Evolutionary conservation across 2,888 invertebrate genomes (phyloP).

Genomic region (Diogma glabrata): DNA sequence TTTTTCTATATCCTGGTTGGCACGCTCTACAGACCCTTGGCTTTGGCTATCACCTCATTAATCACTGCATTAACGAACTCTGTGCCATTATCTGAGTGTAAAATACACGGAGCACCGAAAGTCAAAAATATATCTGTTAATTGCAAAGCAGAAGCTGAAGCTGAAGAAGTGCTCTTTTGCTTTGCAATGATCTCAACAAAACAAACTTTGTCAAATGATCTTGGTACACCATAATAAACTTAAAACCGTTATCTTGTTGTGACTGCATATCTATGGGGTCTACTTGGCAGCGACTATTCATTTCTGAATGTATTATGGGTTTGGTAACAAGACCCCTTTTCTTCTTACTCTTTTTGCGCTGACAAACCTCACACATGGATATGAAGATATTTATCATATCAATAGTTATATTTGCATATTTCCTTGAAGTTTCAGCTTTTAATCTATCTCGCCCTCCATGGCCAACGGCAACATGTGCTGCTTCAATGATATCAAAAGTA

Average conservation of each 20-base stretch:
- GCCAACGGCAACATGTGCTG: conserved; percentile 22
- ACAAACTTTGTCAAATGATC: conserved; percentile 32
- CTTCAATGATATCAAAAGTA: conserved; percentile 23
- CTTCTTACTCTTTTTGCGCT: too few relatives aligned
- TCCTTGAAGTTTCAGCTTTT: conserved; percentile 19
- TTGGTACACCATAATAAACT: conserved; percentile 27
- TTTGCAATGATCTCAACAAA: conserved; percentile 26
- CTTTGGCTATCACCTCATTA: conserved; percentile 15
- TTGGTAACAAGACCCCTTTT: conserved; percentile 18
- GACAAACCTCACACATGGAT: conserved; percentile 7
- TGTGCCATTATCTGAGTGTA: conserved; percentile 28
- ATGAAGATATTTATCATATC: too few relatives aligned
- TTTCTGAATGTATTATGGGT: conserved; percentile 19
- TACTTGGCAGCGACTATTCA: conserved; percentile 28
- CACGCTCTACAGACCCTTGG: neutral
- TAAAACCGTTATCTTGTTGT: conserved; percentile 25
- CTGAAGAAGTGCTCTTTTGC: too few relatives aligned
- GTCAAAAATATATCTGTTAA: conserved; percentile 30
- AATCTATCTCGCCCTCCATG: conserved; percentile 26
- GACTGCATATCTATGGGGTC: conserved; percentile 31
- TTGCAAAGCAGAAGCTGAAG: conserved; percentile 28
- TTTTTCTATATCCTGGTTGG: neutral
- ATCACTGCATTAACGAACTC: conserved; percentile 26
- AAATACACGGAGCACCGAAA: conserved; percentile 29
- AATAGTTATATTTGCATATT: conserved; percentile 23